Base-by-base conservation (phyloP, 2,113 vertebrate genomes). In the Caranx melampygus region DNA sequence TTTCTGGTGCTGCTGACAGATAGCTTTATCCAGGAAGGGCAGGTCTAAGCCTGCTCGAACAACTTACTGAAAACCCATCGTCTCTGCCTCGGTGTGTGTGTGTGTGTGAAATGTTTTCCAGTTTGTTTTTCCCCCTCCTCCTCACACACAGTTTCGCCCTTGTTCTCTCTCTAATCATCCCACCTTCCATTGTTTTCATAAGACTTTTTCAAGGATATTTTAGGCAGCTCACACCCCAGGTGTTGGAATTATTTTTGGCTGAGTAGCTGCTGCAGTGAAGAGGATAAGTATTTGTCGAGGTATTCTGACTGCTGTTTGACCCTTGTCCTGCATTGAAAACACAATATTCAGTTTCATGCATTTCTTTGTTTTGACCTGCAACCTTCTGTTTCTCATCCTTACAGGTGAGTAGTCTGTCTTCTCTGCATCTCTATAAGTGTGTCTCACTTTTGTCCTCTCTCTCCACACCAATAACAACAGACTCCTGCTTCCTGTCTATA, bases 1-100 rank as follows among this genome's bases (percentile, higher is more conserved):
- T 70, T 75, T 83, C n/a, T 42, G 62, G 40, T 79, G 87, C 80
- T 88, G 82, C 83, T 89, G 87, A 88, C 85, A 60, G 82, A 87
- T 59, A 33, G 55, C 68, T 80, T 73, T 35, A 79, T 89, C 79
- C 66, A 80, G 33, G 55, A 26, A 21, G 73, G 84, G 77, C 92
- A 89, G 82, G 88, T 89, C 66, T 44, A 12, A 76, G 75, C 91
- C 77, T 86, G 91, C 70, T 65, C 16, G 0, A 37, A 3, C 47
- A 49, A 3, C 58, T 77, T 63, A 35, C 62, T 13, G 57, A 63
- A 75, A 84, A 62, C 31, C 21, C 34, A 14, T 62, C n/a, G 5
- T 80, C 44, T 78, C 34, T 59, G 49, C 26, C 34, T 72, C 37
- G 68, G 58, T 3, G 3, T 74, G 12, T 71, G 58, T 3, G 3